These are phyloP conservation scores for Anhinga anhinga DNA, from an alignment of 2,113 vertebrate genomes.

Conservation along the genomic window DNA sequence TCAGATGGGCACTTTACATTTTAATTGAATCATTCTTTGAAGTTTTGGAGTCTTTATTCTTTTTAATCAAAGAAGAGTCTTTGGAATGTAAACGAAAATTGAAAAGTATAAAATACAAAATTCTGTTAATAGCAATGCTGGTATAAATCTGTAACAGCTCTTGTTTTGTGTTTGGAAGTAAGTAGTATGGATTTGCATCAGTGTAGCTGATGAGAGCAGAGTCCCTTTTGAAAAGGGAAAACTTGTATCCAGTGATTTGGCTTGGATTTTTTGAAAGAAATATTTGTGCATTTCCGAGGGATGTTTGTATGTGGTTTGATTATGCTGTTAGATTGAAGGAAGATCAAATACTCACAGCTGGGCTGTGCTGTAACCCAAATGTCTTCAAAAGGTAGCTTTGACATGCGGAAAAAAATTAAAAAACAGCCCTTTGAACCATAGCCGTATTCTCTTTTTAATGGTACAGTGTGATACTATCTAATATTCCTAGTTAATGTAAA, in stretches of 20 bases:
- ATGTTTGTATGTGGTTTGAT: background rate
- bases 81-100: background rate
- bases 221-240: background rate
- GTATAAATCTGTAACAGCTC: background rate
- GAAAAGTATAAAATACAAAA: background rate
- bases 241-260: background rate
- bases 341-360: background rate
- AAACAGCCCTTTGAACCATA: background rate
- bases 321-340: background rate
- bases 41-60: background rate
- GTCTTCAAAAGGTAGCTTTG: background rate
- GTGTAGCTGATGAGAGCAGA: background rate
- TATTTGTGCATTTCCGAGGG: background rate
- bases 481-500: background rate
- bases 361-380: background rate
- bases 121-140: background rate
- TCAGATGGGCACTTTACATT: background rate
- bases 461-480: background rate
- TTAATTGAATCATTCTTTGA: background rate
- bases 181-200: background rate
- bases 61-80: background rate
- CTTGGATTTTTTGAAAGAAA: background rate
- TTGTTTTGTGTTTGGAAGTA: background rate
- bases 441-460: background rate
- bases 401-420: background rate